Conservation (phyloP, 2,888 invertebrate genomes). For the Panzeria rudis region DNA sequence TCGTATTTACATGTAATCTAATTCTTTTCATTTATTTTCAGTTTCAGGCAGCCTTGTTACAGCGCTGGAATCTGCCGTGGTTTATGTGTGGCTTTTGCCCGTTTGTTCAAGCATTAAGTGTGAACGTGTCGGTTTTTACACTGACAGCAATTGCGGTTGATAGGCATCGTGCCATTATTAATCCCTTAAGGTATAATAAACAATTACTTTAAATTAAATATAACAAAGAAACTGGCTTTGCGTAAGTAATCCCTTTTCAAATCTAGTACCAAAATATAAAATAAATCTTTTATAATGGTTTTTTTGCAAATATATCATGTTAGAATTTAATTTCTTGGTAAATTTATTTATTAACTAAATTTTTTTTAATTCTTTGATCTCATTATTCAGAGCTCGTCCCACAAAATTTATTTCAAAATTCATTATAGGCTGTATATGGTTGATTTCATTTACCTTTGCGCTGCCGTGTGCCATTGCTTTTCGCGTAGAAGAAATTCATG, state of each 20-base stretch:
- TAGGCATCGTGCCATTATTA: slow-evolving; percentile 91
- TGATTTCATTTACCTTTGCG: slow-evolving; percentile 87
- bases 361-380: background rate
- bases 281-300: background rate
- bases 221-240: background rate
- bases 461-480: slow-evolving; percentile 86
- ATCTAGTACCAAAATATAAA: background rate
- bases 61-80: slow-evolving; percentile 92
- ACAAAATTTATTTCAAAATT: slow-evolving; percentile 90
- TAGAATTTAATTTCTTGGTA: background rate
- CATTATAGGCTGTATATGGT: slow-evolving; percentile 90
- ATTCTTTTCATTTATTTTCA: slow-evolving; percentile 77
- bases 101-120: slow-evolving; percentile 93
- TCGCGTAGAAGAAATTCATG: slow-evolving; percentile 81
- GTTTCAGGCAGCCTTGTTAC: slow-evolving; percentile 94
- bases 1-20: background rate
- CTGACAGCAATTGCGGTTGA: slow-evolving; percentile 94
- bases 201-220: background rate
- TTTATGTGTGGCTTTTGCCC: slow-evolving; percentile 96
- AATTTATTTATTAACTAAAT: slow-evolving; percentile 4
- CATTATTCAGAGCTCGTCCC: slow-evolving; percentile 86
- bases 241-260: too few species aligned
- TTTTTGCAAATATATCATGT: background rate
- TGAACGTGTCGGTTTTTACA: slow-evolving; percentile 95
- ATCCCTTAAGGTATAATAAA: slow-evolving; percentile 87